phyloP scores from a whole-genome alignment of 1,140 invertebrate genomes.

The Bombus soroeensis region DNA sequence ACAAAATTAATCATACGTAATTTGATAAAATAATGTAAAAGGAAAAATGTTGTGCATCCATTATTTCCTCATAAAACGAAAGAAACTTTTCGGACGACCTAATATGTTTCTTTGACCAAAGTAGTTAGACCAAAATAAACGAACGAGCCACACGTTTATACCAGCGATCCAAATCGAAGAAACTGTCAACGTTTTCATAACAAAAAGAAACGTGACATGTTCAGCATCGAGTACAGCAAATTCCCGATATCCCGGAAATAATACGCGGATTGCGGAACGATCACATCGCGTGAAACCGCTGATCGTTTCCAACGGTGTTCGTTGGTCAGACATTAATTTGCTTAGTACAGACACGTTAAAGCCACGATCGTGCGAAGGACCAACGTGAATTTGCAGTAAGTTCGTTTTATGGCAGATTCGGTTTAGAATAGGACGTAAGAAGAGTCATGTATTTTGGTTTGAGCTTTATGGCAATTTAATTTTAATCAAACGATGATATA shows the following conservation, averaged over 20 bases:
- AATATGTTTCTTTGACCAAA: too few species aligned
- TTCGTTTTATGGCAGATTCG: too few species aligned
- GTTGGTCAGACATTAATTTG: not conserved
- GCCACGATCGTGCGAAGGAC: too few species aligned
- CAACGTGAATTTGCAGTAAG: not conserved
- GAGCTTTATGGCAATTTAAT: not conserved
- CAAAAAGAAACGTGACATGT: not conserved
- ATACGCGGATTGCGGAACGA: not conserved
- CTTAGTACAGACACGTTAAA: not conserved
- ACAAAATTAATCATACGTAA: too few species aligned
- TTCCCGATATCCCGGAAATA: slow-evolving; percentile 27
- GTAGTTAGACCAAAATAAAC: not conserved
- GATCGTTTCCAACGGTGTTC: not conserved
- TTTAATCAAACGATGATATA: not conserved
- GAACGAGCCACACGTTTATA: not conserved
- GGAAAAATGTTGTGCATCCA: too few species aligned
- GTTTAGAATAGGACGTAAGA: not conserved
- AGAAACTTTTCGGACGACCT: too few species aligned
- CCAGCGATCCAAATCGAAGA: slow-evolving; percentile 35
- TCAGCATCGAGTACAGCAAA: not conserved
- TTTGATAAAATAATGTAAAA: too few species aligned
- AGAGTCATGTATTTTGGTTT: not conserved
- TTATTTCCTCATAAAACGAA: too few species aligned
- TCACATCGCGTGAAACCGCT: not conserved
- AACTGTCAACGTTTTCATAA: slow-evolving; percentile 9